Evolutionary conservation across 2,888 invertebrate species (phyloP), one percentile per base, ranked within the genome.

Genomic region (Pachydiplax longipennis): DNA sequence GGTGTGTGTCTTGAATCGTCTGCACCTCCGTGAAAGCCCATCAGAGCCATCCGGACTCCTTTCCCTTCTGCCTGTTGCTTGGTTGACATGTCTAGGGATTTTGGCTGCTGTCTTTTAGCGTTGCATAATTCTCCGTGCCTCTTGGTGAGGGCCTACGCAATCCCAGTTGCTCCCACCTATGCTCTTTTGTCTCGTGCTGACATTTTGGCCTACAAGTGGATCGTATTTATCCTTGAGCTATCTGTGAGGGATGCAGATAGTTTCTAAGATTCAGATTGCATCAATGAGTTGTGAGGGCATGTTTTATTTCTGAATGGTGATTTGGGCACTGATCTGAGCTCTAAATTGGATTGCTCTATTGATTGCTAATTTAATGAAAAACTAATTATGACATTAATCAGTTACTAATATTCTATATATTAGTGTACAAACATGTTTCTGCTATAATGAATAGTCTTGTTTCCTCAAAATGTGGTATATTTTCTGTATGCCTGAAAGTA

Each of bases 251-350:
- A 87, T 58, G 35, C 22, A 13, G 48, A 40, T 87, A 10, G 61
- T n/a, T 3, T 37, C 37, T 37, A 65, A 61, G n/a, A 65, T 83
- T 18, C 35, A 58, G 58, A 35, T 87, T 35, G 37, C 61, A 18
- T 61, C 37, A 37, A 87, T 87, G 13, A 87, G 58, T 61, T 58
- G 61, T 87, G 87, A 87, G 87, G 87, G 87, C 87, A 87, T 87
- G 87, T 87, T 87, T 87, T 87, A 87, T 87, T 87, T 87, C 87
- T 87, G 87, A 87, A 87, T 87, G 87, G 87, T 87, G 90, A 90
- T 90, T 90, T 90, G 90, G 80, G 31, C 90, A 80, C 40, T 90
- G 61, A 35, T 53, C 61, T 90, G 40, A 53, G 48, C 25, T 73
- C 53, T 53, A 53, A 53, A 53, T 53, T 53, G 53, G 53, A 18